Base-by-base conservation (phyloP, 1,140 invertebrate species). In the Temnothorax longispinosus region DNA sequence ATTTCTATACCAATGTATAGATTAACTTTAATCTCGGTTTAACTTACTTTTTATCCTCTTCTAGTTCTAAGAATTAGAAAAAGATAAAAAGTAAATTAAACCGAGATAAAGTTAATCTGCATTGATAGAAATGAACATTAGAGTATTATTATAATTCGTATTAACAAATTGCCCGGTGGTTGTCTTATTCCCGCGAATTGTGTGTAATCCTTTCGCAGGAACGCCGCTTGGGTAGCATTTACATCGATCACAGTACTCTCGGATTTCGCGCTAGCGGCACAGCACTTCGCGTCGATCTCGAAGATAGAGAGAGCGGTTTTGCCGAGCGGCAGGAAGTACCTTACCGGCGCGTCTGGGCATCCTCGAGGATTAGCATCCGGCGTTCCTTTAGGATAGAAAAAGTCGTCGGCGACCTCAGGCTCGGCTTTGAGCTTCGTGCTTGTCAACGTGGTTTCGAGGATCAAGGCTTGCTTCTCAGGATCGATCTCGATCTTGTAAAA, bases 301-400 rank as follows among this genome's bases (percentile, higher is more conserved):
- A 99, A 92, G 97, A 98, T 90, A 96, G 99, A 18, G 97, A 97
- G 54, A 96, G 97, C 75, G 98, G 98, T n/a, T 99, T 97, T 54
- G 97, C 97, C 32, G 97, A 98, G 90, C 98, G 98, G 89, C 98
- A 99, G 96, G 98, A 99, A 94, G 98, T 99, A 87, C 97, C 98
- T n/a, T 99, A 99, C 93, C 96, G 97, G 85, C 98, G 98, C 91
- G 97, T 99, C 32, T 98, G 98, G 98, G 97, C 97, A 87, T 97
- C 97, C 6, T 97, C 97, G 89, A 97, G 98, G 93, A 97, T 97
- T 90, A 97, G 98, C 71, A 94, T 98, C 21, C 98, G 98, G 91
- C 98, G 98, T 94, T 98, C 97, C 75, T 99, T 99, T 94, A 97
- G 92, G 21, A 92, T 92, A 84, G 92, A 92, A 71, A 93, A 91